Conservation (phyloP, 2,888 invertebrate genomes). For the Stenodera caucasica region DNA sequence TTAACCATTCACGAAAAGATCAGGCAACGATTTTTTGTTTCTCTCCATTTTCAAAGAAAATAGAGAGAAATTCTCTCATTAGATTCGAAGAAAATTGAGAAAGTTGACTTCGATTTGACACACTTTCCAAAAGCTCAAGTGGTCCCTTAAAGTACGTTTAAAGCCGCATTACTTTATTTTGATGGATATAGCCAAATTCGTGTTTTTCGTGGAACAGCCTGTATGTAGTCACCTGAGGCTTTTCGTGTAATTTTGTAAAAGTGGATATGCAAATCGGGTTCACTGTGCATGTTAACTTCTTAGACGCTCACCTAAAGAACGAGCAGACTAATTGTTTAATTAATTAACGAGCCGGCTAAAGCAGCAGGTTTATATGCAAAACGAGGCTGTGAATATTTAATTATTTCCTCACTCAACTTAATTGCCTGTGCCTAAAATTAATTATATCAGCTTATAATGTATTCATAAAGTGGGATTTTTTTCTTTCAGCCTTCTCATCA, state of each 20-base stretch:
- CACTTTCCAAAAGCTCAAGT: too few relatives aligned
- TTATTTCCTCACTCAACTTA: conserved; percentile 41
- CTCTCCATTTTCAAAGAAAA: too few relatives aligned
- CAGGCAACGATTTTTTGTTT: too few relatives aligned
- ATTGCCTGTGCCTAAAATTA: conserved; percentile 38
- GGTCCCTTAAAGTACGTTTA: too few relatives aligned
- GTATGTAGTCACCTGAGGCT: conserved; percentile 13
- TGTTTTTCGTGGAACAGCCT: too few relatives aligned
- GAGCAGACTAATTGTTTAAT: conserved; percentile 38
- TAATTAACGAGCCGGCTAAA: conserved; percentile 33
- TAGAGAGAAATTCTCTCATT: too few relatives aligned
- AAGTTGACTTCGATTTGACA: too few relatives aligned
- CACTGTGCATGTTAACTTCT: conserved; percentile 9
- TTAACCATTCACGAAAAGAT: too few relatives aligned
- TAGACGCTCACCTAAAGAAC: conserved; percentile 15
- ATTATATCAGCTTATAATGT: conserved; percentile 31
- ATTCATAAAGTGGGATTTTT: conserved; percentile 18
- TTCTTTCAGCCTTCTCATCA: not conserved
- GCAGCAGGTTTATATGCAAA: conserved; percentile 41
- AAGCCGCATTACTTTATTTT: too few relatives aligned
- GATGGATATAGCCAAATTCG: too few relatives aligned
- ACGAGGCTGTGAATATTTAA: conserved; percentile 41
- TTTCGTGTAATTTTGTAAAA: conserved; percentile 5
- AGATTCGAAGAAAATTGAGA: too few relatives aligned
- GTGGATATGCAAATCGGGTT: not conserved